Percentiles rank a stretch among this genome's conserved stretches.
Evolutionary conservation across 2,113 vertebrate species (phyloP).

Genomic region (Coturnix japonica): DNA sequence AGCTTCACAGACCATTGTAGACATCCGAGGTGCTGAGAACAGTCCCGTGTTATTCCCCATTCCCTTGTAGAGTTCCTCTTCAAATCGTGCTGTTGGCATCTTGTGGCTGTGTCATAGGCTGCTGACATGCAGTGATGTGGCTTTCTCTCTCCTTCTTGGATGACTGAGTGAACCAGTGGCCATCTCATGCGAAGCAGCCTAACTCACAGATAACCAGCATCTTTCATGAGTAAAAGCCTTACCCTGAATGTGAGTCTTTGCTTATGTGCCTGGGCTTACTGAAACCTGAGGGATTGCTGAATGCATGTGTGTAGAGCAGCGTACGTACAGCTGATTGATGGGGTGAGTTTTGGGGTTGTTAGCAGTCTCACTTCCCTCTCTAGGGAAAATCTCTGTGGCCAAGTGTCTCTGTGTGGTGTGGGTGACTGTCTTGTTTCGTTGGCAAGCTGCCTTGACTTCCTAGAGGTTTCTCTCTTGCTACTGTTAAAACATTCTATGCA

Average conservation of each 20-base stretch:
- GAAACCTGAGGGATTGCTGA: background rate
- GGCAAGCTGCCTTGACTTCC: background rate
- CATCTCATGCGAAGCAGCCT: background rate
- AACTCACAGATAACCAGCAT: background rate
- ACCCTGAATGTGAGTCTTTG: background rate
- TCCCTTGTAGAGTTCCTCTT: background rate
- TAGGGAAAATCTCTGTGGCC: background rate
- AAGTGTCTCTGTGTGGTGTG: background rate
- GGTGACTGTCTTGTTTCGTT: background rate
- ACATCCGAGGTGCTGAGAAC: background rate
- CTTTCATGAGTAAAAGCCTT: background rate
- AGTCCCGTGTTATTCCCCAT: background rate
- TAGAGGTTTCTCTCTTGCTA: background rate
- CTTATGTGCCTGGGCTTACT: background rate
- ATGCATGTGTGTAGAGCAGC: rapidly evolving
- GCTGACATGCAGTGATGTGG: background rate
- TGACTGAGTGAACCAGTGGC: rapidly evolving
- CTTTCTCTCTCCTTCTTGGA: background rate
- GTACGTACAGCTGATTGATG: background rate
- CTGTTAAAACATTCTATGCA: background rate
- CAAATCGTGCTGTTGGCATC: background rate
- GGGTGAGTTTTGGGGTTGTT: background rate
- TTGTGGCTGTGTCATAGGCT: background rate
- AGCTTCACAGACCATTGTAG: no score
- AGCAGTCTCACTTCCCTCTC: background rate